Evolutionary conservation across 2,113 vertebrate species (phyloP).

Genomic region (Grammomys surdaster): DNA sequence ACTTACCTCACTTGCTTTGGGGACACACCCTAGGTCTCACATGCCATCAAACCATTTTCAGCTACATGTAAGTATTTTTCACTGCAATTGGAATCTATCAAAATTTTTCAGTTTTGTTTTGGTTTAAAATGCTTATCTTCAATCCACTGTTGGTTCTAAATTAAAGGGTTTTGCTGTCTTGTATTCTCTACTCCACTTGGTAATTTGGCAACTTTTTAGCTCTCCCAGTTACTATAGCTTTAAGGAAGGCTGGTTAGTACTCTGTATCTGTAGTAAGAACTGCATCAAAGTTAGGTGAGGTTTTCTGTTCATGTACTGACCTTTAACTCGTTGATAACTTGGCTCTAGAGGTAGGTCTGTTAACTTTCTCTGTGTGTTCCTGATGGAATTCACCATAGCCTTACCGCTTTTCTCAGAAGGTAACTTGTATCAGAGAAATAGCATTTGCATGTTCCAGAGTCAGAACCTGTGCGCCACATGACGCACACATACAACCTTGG

Average conservation of each 20-base stretch:
- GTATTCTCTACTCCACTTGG: conserved; percentile 83
- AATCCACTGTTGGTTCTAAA: conserved; percentile 87
- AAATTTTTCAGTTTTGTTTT: conserved; percentile 80
- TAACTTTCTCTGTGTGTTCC: conserved; percentile 89
- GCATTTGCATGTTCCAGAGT: conserved; percentile 89
- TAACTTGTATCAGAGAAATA: conserved; percentile 86
- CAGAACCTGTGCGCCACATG: conserved; percentile 89
- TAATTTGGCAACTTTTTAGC: conserved; percentile 84
- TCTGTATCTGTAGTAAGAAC: conserved; percentile 88
- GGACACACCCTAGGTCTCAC: conserved; percentile 88
- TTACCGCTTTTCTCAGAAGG: conserved; percentile 91
- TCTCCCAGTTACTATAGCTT: conserved; percentile 83
- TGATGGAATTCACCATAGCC: conserved; percentile 92
- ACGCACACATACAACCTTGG: conserved; percentile 89
- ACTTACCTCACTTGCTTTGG: conserved; percentile 85
- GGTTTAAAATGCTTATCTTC: conserved; percentile 86
- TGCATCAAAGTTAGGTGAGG: conserved; percentile 85
- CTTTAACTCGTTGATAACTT: conserved; percentile 86
- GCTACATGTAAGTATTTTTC: conserved; percentile 88
- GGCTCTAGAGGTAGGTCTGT: conserved; percentile 87
- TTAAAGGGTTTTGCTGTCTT: conserved; percentile 84
- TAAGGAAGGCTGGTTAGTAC: conserved; percentile 86
- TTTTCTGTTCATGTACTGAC: conserved; percentile 83
- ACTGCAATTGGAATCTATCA: conserved; percentile 84
- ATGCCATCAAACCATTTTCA: conserved; percentile 85